Percentiles rank a stretch among this genome's conserved stretches.
phyloP scores from a whole-genome alignment of 2,888 invertebrate species.

The Hedychridium roseum region DNA sequence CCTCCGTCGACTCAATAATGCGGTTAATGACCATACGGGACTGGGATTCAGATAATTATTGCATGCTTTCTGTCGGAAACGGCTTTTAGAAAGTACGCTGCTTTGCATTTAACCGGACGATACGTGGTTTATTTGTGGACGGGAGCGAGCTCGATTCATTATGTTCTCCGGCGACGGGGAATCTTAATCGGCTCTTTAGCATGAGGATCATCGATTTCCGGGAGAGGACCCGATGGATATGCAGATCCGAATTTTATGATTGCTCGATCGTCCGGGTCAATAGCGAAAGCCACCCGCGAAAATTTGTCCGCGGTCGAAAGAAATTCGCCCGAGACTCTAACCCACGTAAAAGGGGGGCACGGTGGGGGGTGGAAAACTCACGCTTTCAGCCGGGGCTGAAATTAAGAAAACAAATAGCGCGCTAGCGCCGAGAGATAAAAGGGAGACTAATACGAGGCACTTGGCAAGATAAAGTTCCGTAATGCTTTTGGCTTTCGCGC shows the following conservation, averaged over 20 bases:
- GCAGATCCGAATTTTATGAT: no score
- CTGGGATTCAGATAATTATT: neutral
- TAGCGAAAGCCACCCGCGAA: no score
- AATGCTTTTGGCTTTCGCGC: constrained; percentile 63
- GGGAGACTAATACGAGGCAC: constrained; percentile 57
- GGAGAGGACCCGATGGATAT: no score
- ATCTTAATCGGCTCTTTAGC: no score
- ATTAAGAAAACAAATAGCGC: constrained; percentile 49
- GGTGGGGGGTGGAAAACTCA: neutral
- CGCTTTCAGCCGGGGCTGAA: constrained; percentile 6
- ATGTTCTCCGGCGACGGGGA: no score
- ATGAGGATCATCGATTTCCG: no score
- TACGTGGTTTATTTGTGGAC: no score
- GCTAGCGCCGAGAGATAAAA: constrained; percentile 55
- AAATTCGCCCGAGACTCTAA: no score
- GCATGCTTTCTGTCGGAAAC: constrained; percentile 13
- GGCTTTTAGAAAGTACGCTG: constrained; percentile 26
- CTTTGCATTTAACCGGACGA: no score
- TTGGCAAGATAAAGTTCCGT: constrained; percentile 62
- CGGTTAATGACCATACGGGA: neutral
- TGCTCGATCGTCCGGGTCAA: no score
- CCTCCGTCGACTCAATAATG: neutral
- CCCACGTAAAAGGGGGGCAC: neutral
- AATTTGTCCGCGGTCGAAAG: no score
- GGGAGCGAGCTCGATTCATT: no score